Evolutionary conservation across 2,113 vertebrate species (phyloP), one percentile per base, ranked within the genome.

Genomic region (Scopus umbretta): DNA sequence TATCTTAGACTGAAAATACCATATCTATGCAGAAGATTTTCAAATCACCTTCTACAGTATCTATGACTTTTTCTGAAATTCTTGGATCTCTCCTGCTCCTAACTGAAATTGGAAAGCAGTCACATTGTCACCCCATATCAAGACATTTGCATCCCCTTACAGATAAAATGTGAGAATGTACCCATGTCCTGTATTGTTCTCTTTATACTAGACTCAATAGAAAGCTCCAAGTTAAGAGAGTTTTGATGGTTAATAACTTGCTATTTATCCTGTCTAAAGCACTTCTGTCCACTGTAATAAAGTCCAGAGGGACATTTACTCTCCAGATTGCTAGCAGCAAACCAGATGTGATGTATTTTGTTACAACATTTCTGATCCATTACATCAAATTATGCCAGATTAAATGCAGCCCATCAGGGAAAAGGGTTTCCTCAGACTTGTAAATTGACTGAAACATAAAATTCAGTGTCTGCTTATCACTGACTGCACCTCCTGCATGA

Each of bases 361-460:
- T 81, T 96, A 81, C 27, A 93, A 76, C 27, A 81, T 78, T 94
- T 87, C 68, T 87, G 53, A 92, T 83, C 27, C 43, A 90, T 90
- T 92, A 78, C 36, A 90, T 56, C 55, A 85, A 93, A 92, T 92
- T 74, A 70, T 36, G 50, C n/a, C 45, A 92, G 55, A 94, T 71
- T 92, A 84, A 91, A 91, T n/a, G 38, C 43, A 89, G 38, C 22
- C 56, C 40, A 14, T 32, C n/a, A 76, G 49, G 49, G 42, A 79
- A 74, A 42, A 76, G n/a, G 3, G 36, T 49, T 62, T 74, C 50
- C 79, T 83, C 58, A 83, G 50, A 86, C 40, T 14, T 67, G 26
- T 59, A 80, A 86, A 88, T 81, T 88, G 40, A 27, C 47, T 83
- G 56, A 93, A 65, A 85, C 45, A 36, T 17, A 79, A 85, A 87